Evolutionary conservation across 2,888 invertebrate species (phyloP).

Genomic region (Ceratothoa steindachneri): DNA sequence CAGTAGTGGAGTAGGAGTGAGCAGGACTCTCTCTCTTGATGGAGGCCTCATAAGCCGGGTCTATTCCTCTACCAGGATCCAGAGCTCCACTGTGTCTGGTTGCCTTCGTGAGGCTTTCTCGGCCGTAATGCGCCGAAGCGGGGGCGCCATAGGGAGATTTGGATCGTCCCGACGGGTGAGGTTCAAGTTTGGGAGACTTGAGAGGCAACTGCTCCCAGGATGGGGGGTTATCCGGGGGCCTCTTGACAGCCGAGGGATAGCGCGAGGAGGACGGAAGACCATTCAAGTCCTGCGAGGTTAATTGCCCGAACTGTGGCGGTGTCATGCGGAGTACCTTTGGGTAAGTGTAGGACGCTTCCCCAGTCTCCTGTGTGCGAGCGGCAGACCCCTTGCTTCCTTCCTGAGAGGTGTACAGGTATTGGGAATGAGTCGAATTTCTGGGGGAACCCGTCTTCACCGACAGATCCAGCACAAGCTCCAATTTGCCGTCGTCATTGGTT

Average conservation of each 20-base stretch:
- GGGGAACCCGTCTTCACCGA: constrained; percentile 68
- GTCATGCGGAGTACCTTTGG: constrained; percentile 4
- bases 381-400: neutral
- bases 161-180: neutral
- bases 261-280: neutral
- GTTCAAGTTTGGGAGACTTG: neutral
- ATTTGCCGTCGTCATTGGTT: constrained; percentile 55
- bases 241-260: neutral
- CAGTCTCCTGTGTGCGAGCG: neutral
- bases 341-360: neutral
- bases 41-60: neutral
- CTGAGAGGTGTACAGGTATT: neutral
- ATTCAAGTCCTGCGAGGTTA: neutral
- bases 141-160: neutral
- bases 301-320: neutral
- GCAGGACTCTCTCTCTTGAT: neutral
- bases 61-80: neutral
- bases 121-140: neutral
- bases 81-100: neutral
- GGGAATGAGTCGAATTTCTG: neutral
- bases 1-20: neutral
- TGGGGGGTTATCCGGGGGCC: neutral
- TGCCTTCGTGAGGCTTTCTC: neutral
- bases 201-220: neutral
- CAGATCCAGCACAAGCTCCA: constrained; percentile 77